These are phyloP conservation scores for Octonoba sinensis DNA, from an alignment of 2,888 invertebrate genomes.

Conservation along the genomic window DNA sequence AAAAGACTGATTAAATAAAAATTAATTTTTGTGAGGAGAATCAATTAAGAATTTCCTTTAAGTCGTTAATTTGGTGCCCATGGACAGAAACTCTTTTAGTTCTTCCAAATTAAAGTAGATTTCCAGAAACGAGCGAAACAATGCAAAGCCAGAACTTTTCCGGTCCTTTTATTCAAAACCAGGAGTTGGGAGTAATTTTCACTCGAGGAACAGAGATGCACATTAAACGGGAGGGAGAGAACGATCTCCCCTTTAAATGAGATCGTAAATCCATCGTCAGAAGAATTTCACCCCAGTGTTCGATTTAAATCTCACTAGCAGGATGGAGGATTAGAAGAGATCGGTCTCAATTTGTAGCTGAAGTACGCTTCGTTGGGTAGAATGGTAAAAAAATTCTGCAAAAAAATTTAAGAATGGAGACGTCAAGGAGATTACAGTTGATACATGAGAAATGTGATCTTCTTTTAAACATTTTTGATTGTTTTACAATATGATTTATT, in stretches of 20 bases:
- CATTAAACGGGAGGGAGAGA: background rate
- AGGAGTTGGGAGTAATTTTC: background rate
- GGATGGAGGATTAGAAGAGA: conserved; percentile 24
- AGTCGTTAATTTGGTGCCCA: too few species aligned
- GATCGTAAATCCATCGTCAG: conserved; percentile 53
- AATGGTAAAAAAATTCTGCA: background rate
- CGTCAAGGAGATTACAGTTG: conserved; percentile 14
- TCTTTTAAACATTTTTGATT: too few species aligned
- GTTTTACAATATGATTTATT: too few species aligned
- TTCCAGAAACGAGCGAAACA: too few species aligned
- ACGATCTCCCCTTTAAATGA: conserved; percentile 31
- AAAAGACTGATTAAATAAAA: too few species aligned
- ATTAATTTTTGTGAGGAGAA: too few species aligned
- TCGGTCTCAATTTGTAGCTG: conserved; percentile 31
- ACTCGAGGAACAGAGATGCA: background rate
- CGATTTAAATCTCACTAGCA: conserved; percentile 37
- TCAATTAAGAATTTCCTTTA: too few species aligned
- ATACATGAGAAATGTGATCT: too few species aligned
- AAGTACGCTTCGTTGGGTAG: conserved; percentile 17
- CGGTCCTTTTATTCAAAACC: conserved; percentile 6
- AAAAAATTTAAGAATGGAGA: background rate
- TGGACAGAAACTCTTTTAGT: too few species aligned
- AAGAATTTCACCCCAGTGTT: conserved; percentile 52
- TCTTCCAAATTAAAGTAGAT: too few species aligned
- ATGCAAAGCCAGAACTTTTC: conserved; percentile 10